Evolutionary conservation across 2,113 vertebrate species (phyloP), one percentile per base, ranked within the genome.

Genomic region (Hippocampus abdominalis): DNA sequence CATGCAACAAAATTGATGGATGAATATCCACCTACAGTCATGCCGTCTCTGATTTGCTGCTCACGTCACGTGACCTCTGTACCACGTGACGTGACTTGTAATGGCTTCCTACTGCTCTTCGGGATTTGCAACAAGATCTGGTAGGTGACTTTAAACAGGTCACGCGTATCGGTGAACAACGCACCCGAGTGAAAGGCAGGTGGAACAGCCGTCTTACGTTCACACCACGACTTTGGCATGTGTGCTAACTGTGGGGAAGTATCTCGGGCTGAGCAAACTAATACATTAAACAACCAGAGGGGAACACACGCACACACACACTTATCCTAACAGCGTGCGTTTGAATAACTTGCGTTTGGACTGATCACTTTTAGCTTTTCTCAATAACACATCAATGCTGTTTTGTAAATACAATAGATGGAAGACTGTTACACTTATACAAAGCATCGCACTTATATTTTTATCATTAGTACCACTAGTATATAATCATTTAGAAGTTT

Each of bases 51-150:
- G 27, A 60, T 60, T 60, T 16, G 57, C 27, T 32, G 27, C 16
- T 32, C 25, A 16, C 5, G 27, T 60, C 57, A 60, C 27, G 18
- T 32, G 57, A 9, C 57, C 6, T 13, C 4, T 6, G 16, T n/a
- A 48, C 16, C 64, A 53, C 20, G 63, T 53, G 64, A 66, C 1
- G 21, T 11, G 23, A 4, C 1, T 23, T 7, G 21, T 23, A 15
- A 57, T 92, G 91, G 89, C 90, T 74, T 84, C 89, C 29, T 84
- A 29, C 80, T 61, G 80, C 57, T 60, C 39, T 3, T 54, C 66
- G 18, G 57, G 71, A 49, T 64, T 77, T 8, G 2, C 36, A 23
- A 53, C 66, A 21, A 82, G 64, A 74, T 6, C 78, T 80, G 90
- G 91, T 92, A 89, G 42, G 63, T 4, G 39, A 42, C 10, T 12